These are phyloP conservation scores for Chinchilla lanigera DNA, from an alignment of 2,113 vertebrate species.

Conservation along the genomic window DNA sequence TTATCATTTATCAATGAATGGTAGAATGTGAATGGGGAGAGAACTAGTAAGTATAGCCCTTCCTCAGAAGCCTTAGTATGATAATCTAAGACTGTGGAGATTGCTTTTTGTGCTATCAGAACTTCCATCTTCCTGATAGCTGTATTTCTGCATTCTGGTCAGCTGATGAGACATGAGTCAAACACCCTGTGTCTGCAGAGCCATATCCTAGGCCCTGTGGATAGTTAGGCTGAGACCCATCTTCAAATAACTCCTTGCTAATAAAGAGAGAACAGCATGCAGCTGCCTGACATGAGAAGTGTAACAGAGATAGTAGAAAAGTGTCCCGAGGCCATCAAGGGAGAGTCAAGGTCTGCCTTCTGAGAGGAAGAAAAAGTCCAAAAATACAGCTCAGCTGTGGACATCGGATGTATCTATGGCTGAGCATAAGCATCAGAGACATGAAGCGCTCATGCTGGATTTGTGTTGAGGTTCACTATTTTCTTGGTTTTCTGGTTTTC, in stretches of 20 bases:
- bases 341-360: not conserved
- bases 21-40: not conserved
- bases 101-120: not conserved
- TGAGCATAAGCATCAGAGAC: not conserved
- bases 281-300: not conserved
- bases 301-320: not conserved
- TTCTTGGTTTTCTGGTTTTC: not conserved
- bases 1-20: constrained; percentile 16
- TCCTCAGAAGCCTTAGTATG: not conserved
- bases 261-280: not conserved
- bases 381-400: not conserved
- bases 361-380: not conserved
- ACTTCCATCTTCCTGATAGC: not conserved
- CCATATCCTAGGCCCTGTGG: not conserved
- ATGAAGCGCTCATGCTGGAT: not conserved
- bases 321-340: not conserved
- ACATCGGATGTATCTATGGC: not conserved
- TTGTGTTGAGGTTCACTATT: not conserved
- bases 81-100: not conserved
- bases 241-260: not conserved
- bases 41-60: not conserved
- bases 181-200: not conserved
- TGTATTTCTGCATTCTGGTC: not conserved
- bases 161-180: not conserved
- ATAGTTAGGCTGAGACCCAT: not conserved